These are phyloP conservation scores for Lamprotornis superbus DNA, from an alignment of 2,113 vertebrate genomes.

Conservation along the genomic window DNA sequence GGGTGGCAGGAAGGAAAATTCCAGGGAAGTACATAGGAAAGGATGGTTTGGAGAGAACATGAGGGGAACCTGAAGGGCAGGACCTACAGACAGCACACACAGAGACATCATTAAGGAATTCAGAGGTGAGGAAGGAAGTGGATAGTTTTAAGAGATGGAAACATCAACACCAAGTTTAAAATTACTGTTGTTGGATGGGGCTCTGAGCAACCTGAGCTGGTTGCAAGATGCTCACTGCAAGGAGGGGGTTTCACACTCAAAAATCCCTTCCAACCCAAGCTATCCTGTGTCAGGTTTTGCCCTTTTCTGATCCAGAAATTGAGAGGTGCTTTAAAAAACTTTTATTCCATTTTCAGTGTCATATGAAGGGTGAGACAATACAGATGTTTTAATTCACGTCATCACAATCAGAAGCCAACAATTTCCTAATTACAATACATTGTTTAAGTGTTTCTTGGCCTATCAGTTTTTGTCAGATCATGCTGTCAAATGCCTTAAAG, in stretches of 20 bases:
- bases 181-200: not conserved
- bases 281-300: no score
- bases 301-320: no score
- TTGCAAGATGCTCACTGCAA: not conserved
- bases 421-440: no score
- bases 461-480: no score
- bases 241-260: not conserved
- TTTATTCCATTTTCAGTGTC: no score
- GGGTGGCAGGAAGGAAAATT: not conserved
- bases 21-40: not conserved
- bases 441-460: no score
- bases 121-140: not conserved
- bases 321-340: no score
- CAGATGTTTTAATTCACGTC: no score
- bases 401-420: no score
- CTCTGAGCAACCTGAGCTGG: not conserved
- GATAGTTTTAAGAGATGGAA: not conserved
- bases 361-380: no score
- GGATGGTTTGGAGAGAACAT: not conserved
- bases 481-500: no score
- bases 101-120: not conserved
- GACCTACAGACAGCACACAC: not conserved
- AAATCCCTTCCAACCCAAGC: not conserved
- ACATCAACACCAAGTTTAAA: not conserved
- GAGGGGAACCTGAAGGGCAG: not conserved